Evolutionary conservation across 2,797 vertebrate genomes (phyloP).

Genomic region (Acrossocheilus wenchowensis): DNA sequence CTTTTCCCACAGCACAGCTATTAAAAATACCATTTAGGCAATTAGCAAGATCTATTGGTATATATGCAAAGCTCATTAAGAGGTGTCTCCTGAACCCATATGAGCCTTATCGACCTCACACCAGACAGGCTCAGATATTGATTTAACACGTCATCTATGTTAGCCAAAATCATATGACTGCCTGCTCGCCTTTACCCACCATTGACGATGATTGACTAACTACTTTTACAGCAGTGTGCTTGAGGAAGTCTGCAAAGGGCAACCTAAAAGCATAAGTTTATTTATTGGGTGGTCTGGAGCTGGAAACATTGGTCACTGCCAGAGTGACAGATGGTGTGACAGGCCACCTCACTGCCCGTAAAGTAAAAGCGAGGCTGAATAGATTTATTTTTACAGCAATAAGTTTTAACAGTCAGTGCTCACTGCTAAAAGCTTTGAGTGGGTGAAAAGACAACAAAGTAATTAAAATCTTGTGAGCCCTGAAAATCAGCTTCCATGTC

Average conservation of each 20-base stretch:
- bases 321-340: constrained; percentile 54
- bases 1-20: constrained; percentile 23
- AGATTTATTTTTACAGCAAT: constrained; percentile 74
- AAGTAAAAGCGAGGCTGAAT: constrained; percentile 73
- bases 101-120: constrained; percentile 44
- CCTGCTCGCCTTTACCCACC: background rate
- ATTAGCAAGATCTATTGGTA: constrained; percentile 48
- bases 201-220: constrained; percentile 31
- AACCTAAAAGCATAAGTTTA: constrained; percentile 65
- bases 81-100: constrained; percentile 38
- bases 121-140: constrained; percentile 25
- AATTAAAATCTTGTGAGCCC: constrained; percentile 77
- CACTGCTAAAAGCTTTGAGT: constrained; percentile 66
- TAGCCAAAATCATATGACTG: background rate
- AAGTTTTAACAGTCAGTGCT: constrained; percentile 76
- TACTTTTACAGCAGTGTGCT: constrained; percentile 27
- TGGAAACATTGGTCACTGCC: constrained; percentile 66
- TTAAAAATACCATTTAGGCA: constrained; percentile 53
- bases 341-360: constrained; percentile 64
- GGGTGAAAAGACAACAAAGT: constrained; percentile 71
- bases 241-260: constrained; percentile 19
- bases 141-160: constrained; percentile 22
- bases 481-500: constrained; percentile 59
- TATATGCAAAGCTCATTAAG: constrained; percentile 56
- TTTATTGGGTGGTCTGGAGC: constrained; percentile 66